Evolutionary conservation across 2,113 vertebrate species (phyloP).

Genomic region (Nannobrachium achirus): DNA sequence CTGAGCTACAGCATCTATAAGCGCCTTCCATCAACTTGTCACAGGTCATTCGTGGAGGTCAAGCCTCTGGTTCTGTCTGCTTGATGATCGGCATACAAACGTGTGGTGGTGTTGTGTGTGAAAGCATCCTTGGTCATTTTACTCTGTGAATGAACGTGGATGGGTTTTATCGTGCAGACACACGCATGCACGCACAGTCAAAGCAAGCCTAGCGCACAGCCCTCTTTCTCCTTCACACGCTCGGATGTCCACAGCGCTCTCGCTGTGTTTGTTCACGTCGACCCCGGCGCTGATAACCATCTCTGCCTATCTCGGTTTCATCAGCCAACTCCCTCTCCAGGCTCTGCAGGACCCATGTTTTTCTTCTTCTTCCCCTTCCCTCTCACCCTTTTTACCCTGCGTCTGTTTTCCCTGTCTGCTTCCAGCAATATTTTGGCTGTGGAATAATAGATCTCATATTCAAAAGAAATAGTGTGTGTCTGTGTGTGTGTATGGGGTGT

Average conservation of each 20-base stretch:
- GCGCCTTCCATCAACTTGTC: no score
- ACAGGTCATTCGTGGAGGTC: no score
- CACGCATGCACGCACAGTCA: conserved; percentile 53
- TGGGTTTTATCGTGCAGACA: background rate
- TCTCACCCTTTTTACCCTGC: conserved; percentile 28
- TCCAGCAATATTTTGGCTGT: conserved; percentile 40
- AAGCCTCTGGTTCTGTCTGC: no score
- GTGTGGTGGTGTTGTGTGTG: no score
- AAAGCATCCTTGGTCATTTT: no score
- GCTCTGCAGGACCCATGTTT: conserved; percentile 55
- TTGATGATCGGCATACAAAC: no score
- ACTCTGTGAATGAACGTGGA: no score
- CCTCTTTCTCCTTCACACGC: conserved; percentile 63
- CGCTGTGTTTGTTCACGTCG: conserved; percentile 75
- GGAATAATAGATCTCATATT: conserved; percentile 36
- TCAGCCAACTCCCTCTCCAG: conserved; percentile 67
- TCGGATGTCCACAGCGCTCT: conserved; percentile 65
- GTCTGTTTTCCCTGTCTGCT: conserved; percentile 22
- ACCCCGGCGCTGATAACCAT: conserved; percentile 74
- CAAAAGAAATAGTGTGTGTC: conserved; percentile 24
- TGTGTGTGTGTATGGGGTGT: no score
- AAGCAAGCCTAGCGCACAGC: conserved; percentile 23
- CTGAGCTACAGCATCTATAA: no score
- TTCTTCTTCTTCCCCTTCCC: conserved; percentile 42
- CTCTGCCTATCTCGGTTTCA: conserved; percentile 81